Percentiles rank a stretch among this genome's conserved stretches.
Conservation (phyloP, 2,113 vertebrate species). For the Beaufortia kweichowensis region DNA sequence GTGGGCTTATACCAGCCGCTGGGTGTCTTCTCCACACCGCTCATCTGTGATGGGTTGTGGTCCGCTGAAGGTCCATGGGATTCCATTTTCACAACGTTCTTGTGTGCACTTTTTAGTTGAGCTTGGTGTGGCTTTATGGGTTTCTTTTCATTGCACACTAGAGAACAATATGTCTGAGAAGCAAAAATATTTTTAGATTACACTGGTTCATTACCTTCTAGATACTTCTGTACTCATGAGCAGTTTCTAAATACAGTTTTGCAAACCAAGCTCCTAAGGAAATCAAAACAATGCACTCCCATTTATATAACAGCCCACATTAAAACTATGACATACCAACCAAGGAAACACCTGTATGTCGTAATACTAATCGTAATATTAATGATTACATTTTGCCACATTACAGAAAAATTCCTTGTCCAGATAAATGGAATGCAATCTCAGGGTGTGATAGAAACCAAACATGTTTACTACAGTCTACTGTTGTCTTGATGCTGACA, state of each 20-base stretch:
- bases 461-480: slow-evolving; percentile 12
- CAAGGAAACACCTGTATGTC: background rate
- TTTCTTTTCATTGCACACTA: slow-evolving; percentile 31
- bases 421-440: slow-evolving; percentile 12
- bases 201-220: slow-evolving; percentile 12
- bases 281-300: background rate
- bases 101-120: slow-evolving; percentile 4
- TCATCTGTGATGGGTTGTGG: slow-evolving; percentile 57
- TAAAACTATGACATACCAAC: background rate
- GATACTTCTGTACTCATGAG: background rate
- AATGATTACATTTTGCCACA: background rate
- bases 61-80: slow-evolving; percentile 48
- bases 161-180: slow-evolving; percentile 30
- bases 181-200: slow-evolving; percentile 27
- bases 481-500: background rate
- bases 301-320: background rate
- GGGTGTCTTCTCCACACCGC: slow-evolving; percentile 70
- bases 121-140: slow-evolving; percentile 37
- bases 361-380: background rate
- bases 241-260: background rate
- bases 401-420: background rate
- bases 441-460: slow-evolving; percentile 32
- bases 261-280: background rate
- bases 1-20: slow-evolving; percentile 59
- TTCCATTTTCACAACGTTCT: slow-evolving; percentile 58